Evolutionary conservation across 2,113 vertebrate species (phyloP).

Genomic region (Myrmophylax atrothorax): DNA sequence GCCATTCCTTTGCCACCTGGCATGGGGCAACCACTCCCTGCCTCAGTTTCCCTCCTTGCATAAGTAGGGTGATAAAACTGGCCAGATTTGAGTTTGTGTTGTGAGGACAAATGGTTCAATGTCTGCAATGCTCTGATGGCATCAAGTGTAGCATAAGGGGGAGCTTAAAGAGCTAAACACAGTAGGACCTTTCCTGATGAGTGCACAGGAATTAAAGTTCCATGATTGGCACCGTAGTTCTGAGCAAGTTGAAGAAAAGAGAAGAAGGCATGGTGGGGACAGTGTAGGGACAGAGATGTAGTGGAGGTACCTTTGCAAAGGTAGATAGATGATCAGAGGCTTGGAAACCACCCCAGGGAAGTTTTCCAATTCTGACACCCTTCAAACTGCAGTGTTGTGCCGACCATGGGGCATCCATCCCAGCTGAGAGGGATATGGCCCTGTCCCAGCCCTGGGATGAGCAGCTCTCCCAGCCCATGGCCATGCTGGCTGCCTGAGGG

Average conservation of each 20-base stretch:
- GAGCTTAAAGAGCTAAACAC: fast-evolving
- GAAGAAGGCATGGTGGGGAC: not conserved
- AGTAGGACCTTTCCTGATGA: not conserved
- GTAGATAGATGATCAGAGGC: not conserved
- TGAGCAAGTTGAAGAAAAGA: not conserved
- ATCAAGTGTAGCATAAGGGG: not conserved
- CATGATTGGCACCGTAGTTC: not conserved
- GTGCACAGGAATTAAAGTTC: not conserved
- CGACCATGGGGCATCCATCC: not conserved
- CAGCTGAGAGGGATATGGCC: not conserved
- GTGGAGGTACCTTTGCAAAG: not conserved
- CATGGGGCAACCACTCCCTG: not conserved
- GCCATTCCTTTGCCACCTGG: fast-evolving
- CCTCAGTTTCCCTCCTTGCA: not conserved
- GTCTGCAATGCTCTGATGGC: not conserved
- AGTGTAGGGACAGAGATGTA: not conserved
- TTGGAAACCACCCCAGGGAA: not conserved
- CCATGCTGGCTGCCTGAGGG: not conserved
- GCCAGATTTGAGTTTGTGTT: not conserved
- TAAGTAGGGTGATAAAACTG: not conserved
- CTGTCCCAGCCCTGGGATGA: not conserved
- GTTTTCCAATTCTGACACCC: not conserved
- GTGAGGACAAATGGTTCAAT: not conserved
- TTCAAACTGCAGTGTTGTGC: not conserved
- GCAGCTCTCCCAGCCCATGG: not conserved